Percentiles rank a stretch among this genome's conserved stretches.
phyloP scores from a whole-genome alignment of 2,888 invertebrate species.

The Xestia rhomboidea region DNA sequence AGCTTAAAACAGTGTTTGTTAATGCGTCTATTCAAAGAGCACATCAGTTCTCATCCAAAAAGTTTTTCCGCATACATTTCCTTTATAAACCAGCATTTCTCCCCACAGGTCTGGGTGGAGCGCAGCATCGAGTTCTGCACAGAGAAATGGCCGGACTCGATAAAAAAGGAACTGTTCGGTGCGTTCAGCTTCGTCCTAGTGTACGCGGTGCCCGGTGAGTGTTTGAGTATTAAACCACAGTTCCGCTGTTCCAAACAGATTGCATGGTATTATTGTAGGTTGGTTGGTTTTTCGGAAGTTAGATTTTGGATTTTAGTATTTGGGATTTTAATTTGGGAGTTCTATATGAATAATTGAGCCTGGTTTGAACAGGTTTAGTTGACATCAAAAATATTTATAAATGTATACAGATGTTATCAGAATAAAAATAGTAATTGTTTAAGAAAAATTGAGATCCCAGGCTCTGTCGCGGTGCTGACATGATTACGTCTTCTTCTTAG shows the following conservation, averaged over 20 bases:
- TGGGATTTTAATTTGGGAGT: background rate
- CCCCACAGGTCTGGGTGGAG: slow-evolving; percentile 80
- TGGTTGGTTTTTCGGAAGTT: background rate
- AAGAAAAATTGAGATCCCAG: background rate
- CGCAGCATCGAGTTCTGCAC: slow-evolving; percentile 90
- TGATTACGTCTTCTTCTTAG: background rate
- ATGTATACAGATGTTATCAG: background rate
- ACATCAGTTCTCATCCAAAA: too few species aligned
- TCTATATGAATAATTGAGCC: background rate
- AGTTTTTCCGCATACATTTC: background rate
- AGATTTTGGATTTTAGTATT: background rate
- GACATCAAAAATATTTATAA: background rate
- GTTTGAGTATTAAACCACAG: slow-evolving; percentile 19
- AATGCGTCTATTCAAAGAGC: too few species aligned
- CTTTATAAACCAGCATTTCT: slow-evolving; percentile 21
- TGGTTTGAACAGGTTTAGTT: background rate
- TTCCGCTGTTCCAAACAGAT: background rate
- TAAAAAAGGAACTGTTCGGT: slow-evolving; percentile 91
- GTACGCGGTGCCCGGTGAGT: slow-evolving; percentile 93
- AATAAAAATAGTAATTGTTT: background rate
- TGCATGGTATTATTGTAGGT: background rate
- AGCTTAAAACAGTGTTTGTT: too few species aligned
- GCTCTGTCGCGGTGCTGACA: background rate
- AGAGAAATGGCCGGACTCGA: slow-evolving; percentile 91
- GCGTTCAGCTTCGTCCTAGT: slow-evolving; percentile 93